Conservation (phyloP, 2,797 vertebrate species). For the Eidolon dupreanum region DNA sequence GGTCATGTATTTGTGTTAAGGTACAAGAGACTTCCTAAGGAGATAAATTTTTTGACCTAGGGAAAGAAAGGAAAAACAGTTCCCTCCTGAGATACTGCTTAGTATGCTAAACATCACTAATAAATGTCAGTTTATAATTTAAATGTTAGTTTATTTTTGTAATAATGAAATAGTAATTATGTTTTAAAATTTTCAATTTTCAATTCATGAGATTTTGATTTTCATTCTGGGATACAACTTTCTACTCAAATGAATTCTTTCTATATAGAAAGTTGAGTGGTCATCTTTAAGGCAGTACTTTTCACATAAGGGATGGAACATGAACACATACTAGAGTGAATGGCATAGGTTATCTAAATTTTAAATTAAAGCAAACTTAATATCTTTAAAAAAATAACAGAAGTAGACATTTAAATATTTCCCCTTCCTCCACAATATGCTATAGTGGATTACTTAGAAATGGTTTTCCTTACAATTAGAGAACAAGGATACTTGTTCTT, state of each 20-base stretch:
- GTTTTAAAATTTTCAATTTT: slow-evolving; percentile 34
- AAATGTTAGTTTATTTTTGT: not conserved
- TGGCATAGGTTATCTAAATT: not conserved
- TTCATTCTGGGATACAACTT: not conserved
- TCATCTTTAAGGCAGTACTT: not conserved
- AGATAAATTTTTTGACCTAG: not conserved
- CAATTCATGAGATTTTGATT: slow-evolving; percentile 1
- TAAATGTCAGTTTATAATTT: not conserved
- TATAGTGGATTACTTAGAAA: not conserved
- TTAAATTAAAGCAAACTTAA: not conserved
- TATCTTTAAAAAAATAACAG: not conserved
- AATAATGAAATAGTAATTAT: not conserved
- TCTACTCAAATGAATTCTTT: slow-evolving; percentile 27
- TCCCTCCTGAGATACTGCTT: not conserved
- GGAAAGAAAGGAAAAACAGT: slow-evolving; percentile 14
- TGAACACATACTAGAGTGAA: not conserved
- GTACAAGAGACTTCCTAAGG: not conserved
- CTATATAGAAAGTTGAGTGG: not conserved
- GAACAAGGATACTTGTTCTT: not conserved
- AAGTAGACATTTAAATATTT: not conserved
- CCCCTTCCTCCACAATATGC: not conserved
- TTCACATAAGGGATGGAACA: not conserved
- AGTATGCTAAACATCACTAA: not conserved
- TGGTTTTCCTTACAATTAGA: not conserved
- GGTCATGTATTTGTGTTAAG: not conserved